Conservation (phyloP, 1,140 invertebrate genomes). For the Kradibia gibbosae region DNA sequence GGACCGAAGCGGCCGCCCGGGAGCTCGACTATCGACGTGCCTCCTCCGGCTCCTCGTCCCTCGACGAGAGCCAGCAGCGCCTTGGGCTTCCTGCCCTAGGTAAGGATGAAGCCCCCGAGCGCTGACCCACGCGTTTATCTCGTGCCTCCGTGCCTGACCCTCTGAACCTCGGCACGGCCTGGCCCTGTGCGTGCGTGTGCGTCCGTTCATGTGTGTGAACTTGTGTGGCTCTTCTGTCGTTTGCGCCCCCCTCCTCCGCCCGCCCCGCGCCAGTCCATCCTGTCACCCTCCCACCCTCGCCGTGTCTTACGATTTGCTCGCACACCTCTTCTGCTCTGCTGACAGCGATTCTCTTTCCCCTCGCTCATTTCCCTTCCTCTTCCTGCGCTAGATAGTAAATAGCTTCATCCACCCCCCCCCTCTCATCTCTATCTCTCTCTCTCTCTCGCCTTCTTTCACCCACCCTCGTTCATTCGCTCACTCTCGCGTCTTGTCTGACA, state of each 20-base stretch:
- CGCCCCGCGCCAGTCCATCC: too few relatives aligned
- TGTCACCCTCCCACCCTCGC: too few relatives aligned
- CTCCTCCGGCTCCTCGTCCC: neutral
- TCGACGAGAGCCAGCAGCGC: neutral
- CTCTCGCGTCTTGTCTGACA: neutral
- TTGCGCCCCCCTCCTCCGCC: too few relatives aligned
- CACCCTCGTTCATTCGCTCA: neutral
- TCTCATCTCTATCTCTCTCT: neutral
- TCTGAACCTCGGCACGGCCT: too few relatives aligned
- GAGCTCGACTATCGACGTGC: constrained; percentile 14
- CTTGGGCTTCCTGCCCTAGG: neutral
- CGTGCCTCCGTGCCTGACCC: too few relatives aligned
- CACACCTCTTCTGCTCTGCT: neutral
- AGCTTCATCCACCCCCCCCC: too few relatives aligned
- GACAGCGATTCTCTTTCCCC: neutral
- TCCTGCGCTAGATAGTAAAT: too few relatives aligned
- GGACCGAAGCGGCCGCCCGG: neutral
- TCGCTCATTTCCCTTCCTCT: neutral
- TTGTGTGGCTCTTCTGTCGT: too few relatives aligned
- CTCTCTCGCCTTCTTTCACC: neutral
- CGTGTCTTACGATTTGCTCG: neutral
- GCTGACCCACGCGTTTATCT: neutral
- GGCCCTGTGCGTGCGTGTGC: too few relatives aligned
- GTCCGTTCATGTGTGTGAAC: too few relatives aligned
- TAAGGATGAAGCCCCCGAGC: neutral